Percentiles rank a stretch among this genome's conserved stretches.
Evolutionary conservation across 1,140 invertebrate genomes (phyloP).

Genomic region (Drosophila hydei): DNA sequence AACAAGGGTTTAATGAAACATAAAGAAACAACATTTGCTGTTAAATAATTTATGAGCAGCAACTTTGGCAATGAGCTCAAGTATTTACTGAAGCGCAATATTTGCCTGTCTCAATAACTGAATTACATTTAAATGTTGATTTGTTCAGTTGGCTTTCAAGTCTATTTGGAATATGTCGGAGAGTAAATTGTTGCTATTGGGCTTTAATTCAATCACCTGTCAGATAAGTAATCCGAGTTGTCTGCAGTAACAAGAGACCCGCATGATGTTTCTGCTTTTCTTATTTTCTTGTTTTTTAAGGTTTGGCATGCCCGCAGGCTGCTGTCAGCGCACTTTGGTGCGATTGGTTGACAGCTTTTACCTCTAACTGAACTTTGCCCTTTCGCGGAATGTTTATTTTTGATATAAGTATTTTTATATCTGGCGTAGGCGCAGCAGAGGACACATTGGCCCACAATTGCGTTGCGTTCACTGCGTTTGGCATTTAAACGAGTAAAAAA

Average conservation of each 20-base stretch:
- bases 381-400: conserved; percentile 45
- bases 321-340: conserved; percentile 20
- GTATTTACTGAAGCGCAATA: too few relatives aligned
- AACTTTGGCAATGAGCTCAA: neutral
- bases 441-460: conserved; percentile 73
- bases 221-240: conserved; percentile 20
- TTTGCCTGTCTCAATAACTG: neutral
- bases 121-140: neutral
- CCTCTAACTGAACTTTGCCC: conserved; percentile 37
- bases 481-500: conserved; percentile 70
- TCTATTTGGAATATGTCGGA: neutral
- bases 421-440: conserved; percentile 23
- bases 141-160: neutral
- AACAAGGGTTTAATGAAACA: neutral
- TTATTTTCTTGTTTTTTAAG: neutral
- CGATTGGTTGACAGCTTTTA: conserved; percentile 19
- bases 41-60: neutral
- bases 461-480: conserved; percentile 51
- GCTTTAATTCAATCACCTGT: conserved; percentile 24
- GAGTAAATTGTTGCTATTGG: neutral
- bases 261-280: neutral
- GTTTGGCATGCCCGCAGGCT: conserved; percentile 12
- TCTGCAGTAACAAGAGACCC: conserved; percentile 2
- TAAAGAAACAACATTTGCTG: neutral
- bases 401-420: conserved; percentile 24